Evolutionary conservation across 1,140 invertebrate species (phyloP), one percentile per base, ranked within the genome.

Genomic region (Anoplophora glabripennis): DNA sequence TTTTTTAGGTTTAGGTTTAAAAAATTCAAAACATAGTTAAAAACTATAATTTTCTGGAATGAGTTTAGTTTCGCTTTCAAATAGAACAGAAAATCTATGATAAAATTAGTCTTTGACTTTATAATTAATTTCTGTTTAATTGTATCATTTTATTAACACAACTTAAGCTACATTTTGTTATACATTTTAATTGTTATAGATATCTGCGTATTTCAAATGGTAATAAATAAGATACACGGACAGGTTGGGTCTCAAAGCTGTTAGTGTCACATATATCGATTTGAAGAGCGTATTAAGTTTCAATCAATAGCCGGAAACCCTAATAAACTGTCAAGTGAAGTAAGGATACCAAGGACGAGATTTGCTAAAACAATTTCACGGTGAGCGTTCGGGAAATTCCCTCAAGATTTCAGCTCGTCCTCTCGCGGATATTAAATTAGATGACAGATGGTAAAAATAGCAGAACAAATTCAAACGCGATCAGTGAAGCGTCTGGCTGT

Each of bases 361-460:
- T 56, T 56, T 56, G 54, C 17, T 56, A 17, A 48, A 56, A 56
- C 54, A 56, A 56, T 56, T 56, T 56, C 54, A 56, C 54, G 54
- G 54, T 56, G 54, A 56, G 21, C 41, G 15, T 56, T 45, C 44
- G 2, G 14, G 12, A 12, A 18, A 56, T 33, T 56, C 54, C 54
- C 44, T 10, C 21, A 18, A 35, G 54, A 33, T 17, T 56, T 7
- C 15, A 12, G 15, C 40, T 12, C n/a, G 51, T 15, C 15, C 40
- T 52, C 38, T 34, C 33, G 14, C 28, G 17, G 57, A 61, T 56
- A 56, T 65, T 61, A 59, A 65, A 65, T 65, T 65, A 65, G 56
- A 44, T 61, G 59, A 58, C 63, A 65, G 63, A 65, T 65, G 63
- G 63, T 61, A 49, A 53, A 58, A 65, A 56, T 56, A 56, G 54